Base-by-base conservation (phyloP, 2,888 invertebrate genomes). In the Pterobdella sp. region DNA sequence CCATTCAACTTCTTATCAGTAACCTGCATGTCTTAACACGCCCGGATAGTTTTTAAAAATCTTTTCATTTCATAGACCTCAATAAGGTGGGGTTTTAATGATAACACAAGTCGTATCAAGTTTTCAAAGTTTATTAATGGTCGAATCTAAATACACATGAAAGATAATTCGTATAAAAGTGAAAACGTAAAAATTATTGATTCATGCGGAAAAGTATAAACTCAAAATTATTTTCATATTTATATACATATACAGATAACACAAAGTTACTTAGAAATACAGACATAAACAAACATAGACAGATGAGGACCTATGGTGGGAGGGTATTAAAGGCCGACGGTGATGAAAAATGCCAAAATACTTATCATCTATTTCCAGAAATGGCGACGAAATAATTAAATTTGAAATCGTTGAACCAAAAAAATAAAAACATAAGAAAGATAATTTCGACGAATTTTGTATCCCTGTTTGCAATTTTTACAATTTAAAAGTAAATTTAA, bases 401-500 rank as follows among this genome's bases (percentile, higher is more conserved):
- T 18, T 10, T 7, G 31, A 7, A 63, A 63, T 4, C 4, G 26
- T 4, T 10, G 26, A 29, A 26, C 7, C 7, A 7, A 31, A 63
- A n/a, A 26, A 63, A 29, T 10, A 63, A 29, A 26, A 63, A 31
- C 4, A 63, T 18, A 26, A 63, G 63, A n/a, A 31, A 63, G 63
- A 63, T n/a, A 63, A 63, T 63, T 35, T 65, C 65, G 31, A 65
- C 22, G 34, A 65, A 65, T 65, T 26, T 7, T 65, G 32, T 7
- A 29, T 65, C 35, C 35, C 65, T 32, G 65, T 3, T 65, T 32
- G 22, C 14, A 35, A 35, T 65, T 35, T 34, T 65, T 35, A 35
- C 65, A 65, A 65, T 34, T 65, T 65, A 35, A 65, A 65, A 35
- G 34, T 65, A 34, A 65, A 35, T 34, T 34, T 65, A 65, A 65